Evolutionary conservation across 2,113 vertebrate species (phyloP).

Genomic region (Hiodon tergisus): DNA sequence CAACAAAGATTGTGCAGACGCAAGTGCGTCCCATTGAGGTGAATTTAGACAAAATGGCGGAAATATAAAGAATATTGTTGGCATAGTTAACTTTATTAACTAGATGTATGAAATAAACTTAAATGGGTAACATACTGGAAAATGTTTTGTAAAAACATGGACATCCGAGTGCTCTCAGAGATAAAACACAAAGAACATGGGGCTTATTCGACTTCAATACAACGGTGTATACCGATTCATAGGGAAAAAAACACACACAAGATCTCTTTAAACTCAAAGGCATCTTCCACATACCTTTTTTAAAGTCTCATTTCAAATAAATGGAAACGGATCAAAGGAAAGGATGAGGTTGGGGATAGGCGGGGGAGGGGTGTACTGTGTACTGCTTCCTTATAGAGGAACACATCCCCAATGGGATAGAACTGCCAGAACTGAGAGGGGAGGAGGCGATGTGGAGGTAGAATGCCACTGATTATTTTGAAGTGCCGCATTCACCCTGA

Average conservation of each 20-base stretch:
- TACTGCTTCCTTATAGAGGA: not conserved
- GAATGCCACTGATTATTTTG: slow-evolving; percentile 1
- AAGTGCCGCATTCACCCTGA: not conserved
- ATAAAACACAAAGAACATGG: not conserved
- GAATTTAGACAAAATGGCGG: too few relatives aligned
- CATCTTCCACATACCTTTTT: not conserved
- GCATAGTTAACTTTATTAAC: too few relatives aligned
- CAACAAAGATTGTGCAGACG: too few relatives aligned
- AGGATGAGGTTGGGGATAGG: not conserved
- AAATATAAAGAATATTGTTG: too few relatives aligned
- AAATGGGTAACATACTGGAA: not conserved
- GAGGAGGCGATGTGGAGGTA: not conserved
- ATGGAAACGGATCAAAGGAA: slow-evolving; percentile 9
- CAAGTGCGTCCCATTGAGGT: too few relatives aligned
- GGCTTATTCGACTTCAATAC: not conserved
- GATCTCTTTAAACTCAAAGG: not conserved
- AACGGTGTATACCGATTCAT: not conserved
- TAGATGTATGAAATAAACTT: too few relatives aligned
- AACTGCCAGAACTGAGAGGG: not conserved
- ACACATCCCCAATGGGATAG: not conserved
- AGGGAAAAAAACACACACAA: not conserved
- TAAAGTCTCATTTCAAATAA: not conserved
- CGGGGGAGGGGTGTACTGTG: not conserved
- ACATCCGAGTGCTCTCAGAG: not conserved
- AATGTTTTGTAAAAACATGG: not conserved